phyloP scores from a whole-genome alignment of 2,797 vertebrate species.

The Schizopygopsis malacanthus region DNA sequence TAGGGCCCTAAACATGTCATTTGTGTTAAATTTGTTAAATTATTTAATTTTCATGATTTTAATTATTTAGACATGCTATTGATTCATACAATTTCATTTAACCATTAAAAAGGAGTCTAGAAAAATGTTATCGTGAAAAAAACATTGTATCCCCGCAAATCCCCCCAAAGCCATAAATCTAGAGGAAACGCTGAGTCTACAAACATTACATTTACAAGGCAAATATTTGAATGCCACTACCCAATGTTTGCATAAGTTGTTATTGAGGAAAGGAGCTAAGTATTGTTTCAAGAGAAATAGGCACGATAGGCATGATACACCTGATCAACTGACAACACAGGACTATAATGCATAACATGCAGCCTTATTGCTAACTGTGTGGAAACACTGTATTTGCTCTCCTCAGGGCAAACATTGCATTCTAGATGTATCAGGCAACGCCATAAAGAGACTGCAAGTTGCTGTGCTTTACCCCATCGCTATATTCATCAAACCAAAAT shows the following conservation, averaged over 20 bases:
- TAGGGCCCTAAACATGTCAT: too few species aligned
- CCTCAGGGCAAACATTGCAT: conserved; percentile 96
- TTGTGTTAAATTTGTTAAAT: too few species aligned
- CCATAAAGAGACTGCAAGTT: conserved; percentile 96
- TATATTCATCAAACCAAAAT: conserved; percentile 96
- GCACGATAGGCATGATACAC: not conserved
- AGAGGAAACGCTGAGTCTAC: not conserved
- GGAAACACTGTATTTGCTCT: conserved; percentile 14
- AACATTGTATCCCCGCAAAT: too few species aligned
- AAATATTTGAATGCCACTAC: not conserved
- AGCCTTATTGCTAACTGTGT: not conserved
- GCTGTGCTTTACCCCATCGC: conserved; percentile 93
- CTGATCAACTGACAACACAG: conserved; percentile 10
- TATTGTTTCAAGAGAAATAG: not conserved
- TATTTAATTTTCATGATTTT: too few species aligned
- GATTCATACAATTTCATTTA: too few species aligned
- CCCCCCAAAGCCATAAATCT: too few species aligned
- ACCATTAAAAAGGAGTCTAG: too few species aligned
- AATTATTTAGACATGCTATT: too few species aligned
- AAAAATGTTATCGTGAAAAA: too few species aligned
- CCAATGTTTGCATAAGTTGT: not conserved
- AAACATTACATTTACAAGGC: not conserved
- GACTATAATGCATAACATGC: not conserved
- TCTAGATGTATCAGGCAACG: conserved; percentile 97
- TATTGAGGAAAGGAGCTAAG: not conserved